Evolutionary conservation across 1,140 invertebrate species (phyloP).

Genomic region (Chelonus insularis): DNA sequence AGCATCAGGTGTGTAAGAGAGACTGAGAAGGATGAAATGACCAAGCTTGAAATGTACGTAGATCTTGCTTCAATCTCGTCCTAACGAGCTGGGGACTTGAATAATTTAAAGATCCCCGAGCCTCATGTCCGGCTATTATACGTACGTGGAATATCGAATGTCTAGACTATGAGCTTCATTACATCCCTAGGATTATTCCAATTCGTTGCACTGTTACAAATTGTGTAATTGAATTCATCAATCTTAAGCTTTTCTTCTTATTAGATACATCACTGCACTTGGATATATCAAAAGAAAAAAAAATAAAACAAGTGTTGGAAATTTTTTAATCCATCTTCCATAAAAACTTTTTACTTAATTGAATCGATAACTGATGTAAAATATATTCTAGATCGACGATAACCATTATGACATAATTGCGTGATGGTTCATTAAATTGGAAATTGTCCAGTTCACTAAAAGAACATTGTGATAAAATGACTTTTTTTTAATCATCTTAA

Average conservation of each 20-base stretch:
- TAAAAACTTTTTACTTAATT: too few relatives aligned
- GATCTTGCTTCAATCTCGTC: constrained; percentile 16
- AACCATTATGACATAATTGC: too few relatives aligned
- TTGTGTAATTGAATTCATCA: not conserved
- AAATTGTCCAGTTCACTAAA: too few relatives aligned
- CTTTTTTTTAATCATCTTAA: too few relatives aligned
- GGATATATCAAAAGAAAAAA: too few relatives aligned
- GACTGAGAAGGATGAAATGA: not conserved
- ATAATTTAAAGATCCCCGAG: constrained; percentile 16
- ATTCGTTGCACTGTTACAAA: not conserved
- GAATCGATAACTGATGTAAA: too few relatives aligned
- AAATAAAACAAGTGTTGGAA: too few relatives aligned
- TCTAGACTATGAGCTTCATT: constrained; percentile 8
- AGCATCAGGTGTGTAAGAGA: not conserved
- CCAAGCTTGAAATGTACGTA: not conserved
- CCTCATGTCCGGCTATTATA: constrained; percentile 21
- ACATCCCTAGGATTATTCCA: constrained; percentile 9
- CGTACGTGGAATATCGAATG: constrained; percentile 20
- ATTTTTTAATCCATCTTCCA: too few relatives aligned
- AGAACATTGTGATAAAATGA: too few relatives aligned
- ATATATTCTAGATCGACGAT: too few relatives aligned
- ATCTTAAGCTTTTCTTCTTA: not conserved
- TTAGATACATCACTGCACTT: too few relatives aligned
- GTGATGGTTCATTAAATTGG: too few relatives aligned
- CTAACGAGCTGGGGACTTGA: constrained; percentile 15